Evolutionary conservation across 2,888 invertebrate genomes (phyloP).

Genomic region (Amphipyra berbera): DNA sequence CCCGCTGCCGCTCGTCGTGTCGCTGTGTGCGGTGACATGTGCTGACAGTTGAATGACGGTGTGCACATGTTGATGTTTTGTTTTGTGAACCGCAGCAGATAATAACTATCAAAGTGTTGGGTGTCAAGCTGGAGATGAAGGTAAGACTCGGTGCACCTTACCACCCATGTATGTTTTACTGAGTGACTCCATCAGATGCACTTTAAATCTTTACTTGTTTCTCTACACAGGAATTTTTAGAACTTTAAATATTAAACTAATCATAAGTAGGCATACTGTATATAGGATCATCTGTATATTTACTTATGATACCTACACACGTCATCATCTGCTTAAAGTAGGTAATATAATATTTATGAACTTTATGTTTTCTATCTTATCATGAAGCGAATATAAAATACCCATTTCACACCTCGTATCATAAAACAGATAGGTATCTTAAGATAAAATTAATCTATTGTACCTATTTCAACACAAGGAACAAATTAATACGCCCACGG

Average conservation of each 20-base stretch:
- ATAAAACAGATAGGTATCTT: not conserved
- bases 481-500: conserved; percentile 4
- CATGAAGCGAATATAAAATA: not conserved
- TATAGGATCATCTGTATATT: too few species aligned
- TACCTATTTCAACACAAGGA: not conserved
- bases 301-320: too few species aligned
- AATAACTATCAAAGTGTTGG: conserved; percentile 77
- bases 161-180: not conserved
- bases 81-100: conserved; percentile 68
- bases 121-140: conserved; percentile 84
- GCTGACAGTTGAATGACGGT: conserved; percentile 66
- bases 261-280: too few species aligned
- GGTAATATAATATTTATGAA: too few species aligned
- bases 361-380: too few species aligned
- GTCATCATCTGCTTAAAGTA: too few species aligned
- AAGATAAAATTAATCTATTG: not conserved
- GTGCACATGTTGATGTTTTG: conserved; percentile 68
- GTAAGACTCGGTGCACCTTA: conserved; percentile 61
- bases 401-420: not conserved
- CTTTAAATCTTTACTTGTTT: not conserved
- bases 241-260: too few species aligned
- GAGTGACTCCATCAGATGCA: not conserved
- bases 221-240: too few species aligned
- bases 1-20: conserved; percentile 31
- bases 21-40: conserved; percentile 54